These are phyloP conservation scores for Drosophila pandora DNA, from an alignment of 1,140 invertebrate species.

Conservation along the genomic window DNA sequence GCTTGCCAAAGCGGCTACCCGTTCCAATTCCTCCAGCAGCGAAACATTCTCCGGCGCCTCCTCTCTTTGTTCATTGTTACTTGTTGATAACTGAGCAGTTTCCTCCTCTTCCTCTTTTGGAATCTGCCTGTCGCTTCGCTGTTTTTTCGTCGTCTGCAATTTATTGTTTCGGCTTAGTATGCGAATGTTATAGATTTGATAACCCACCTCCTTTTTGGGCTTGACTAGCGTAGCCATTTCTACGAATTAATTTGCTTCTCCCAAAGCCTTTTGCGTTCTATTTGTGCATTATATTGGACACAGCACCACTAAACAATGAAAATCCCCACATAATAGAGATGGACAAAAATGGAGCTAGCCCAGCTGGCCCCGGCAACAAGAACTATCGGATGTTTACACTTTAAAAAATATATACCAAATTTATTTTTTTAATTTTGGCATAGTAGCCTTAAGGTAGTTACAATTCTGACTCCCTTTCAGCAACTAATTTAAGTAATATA, in stretches of 20 bases:
- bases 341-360: background rate
- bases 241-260: constrained; percentile 2
- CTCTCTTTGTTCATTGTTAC: constrained; percentile 62
- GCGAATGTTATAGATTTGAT: background rate
- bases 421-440: background rate
- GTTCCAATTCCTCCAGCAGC: constrained; percentile 62
- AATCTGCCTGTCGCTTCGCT: constrained; percentile 17
- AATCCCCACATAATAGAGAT: constrained; percentile 55
- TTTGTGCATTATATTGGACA: constrained; percentile 19
- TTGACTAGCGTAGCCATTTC: constrained; percentile 75
- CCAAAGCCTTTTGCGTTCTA: constrained; percentile 21
- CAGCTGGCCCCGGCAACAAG: constrained; percentile 12
- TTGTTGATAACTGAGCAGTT: constrained; percentile 69
- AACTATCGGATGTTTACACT: background rate
- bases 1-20: constrained; percentile 54
- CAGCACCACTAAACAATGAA: constrained; percentile 34
- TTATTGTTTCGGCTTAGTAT: background rate
- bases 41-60: constrained; percentile 57
- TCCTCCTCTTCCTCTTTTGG: constrained; percentile 49
- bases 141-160: constrained; percentile 63
- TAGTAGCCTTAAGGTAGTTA: no score
- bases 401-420: background rate
- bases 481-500: no score
- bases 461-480: no score
- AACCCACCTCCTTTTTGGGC: constrained; percentile 66